Base-by-base conservation (phyloP, 2,888 invertebrate species). In the Nymphalis c-album region DNA sequence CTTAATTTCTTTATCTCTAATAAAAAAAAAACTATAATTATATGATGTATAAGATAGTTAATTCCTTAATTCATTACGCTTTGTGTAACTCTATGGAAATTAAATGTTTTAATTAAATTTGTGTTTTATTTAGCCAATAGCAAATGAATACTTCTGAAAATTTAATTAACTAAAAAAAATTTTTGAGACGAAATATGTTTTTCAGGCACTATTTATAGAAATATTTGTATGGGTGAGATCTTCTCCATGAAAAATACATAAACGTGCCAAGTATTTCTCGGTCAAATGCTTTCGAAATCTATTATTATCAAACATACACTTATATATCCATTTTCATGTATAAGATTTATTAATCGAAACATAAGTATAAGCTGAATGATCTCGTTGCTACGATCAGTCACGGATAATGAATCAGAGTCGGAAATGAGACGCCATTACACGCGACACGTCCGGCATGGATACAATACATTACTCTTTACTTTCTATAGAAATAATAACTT, bases 81-180 rank as follows among this genome's bases (percentile, higher is more conserved):
- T 71, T 48, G 55, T 71, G 62, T 64, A 68, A 58, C 47, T 16
- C 31, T 60, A 48, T 47, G 46, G 35, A 48, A 57, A 65, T 6
- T 71, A 66, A 71, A 71, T 71, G 71, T 65, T 68, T 68, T 61
- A 63, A 68, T 63, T 63, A 63, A 65, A 48, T 35, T 47, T 64
- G 26, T 47, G 47, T 20, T 50, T 50, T 60, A 22, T 51, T 51
- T 51, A 51, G 5, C 50, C 50, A 7, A 57, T 57, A n/a, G 22
- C 22, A 22, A 22, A 57, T 18, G 0, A 18, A 51, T 51, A 13
- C 7, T 5, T 51, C 8, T 40, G 0, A 40, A 40, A 6, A 22
- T 1, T 22, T 22, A 22, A 22, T 22, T 22, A 2, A 22, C 22
- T 2, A 22, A 22, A 22, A 1, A 22, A 1, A 1, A 1, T 22